Percentiles rank a stretch among this genome's conserved stretches.
phyloP scores from a whole-genome alignment of 1,140 invertebrate species.

The Rhagoletis pomonella region DNA sequence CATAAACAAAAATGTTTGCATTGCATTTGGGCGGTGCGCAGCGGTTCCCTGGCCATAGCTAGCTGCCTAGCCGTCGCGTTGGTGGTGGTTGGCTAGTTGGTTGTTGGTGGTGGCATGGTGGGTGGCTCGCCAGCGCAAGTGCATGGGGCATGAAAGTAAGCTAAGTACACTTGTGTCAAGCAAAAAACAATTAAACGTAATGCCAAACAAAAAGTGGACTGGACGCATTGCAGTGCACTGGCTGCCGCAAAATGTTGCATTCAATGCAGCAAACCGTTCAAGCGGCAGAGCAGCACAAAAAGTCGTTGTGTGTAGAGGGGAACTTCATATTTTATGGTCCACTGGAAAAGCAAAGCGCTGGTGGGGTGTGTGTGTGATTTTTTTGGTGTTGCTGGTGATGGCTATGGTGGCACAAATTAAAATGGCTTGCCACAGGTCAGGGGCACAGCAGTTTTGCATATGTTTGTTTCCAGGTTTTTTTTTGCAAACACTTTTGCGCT shows the following conservation, averaged over 20 bases:
- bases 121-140: background rate
- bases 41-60: background rate
- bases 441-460: conserved; percentile 29
- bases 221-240: background rate
- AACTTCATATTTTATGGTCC: conserved; percentile 17
- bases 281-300: background rate
- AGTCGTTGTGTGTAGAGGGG: too few species aligned
- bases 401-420: conserved; percentile 36
- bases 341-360: background rate
- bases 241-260: conserved; percentile 13
- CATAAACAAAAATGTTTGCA: conserved; percentile 42
- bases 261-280: background rate
- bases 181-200: conserved; percentile 29
- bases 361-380: background rate
- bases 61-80: background rate
- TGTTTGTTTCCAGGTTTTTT: background rate
- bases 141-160: conserved; percentile 20
- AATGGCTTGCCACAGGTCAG: conserved; percentile 40
- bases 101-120: background rate
- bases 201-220: conserved; percentile 8
- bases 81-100: conserved; percentile 21
- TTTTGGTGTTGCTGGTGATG: conserved; percentile 7
- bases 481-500: background rate
- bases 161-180: too few species aligned
- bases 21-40: conserved; percentile 35